Percentiles rank a stretch among this genome's conserved stretches.
phyloP scores from a whole-genome alignment of 2,113 vertebrate species.

The Phalacrocorax carbo region DNA sequence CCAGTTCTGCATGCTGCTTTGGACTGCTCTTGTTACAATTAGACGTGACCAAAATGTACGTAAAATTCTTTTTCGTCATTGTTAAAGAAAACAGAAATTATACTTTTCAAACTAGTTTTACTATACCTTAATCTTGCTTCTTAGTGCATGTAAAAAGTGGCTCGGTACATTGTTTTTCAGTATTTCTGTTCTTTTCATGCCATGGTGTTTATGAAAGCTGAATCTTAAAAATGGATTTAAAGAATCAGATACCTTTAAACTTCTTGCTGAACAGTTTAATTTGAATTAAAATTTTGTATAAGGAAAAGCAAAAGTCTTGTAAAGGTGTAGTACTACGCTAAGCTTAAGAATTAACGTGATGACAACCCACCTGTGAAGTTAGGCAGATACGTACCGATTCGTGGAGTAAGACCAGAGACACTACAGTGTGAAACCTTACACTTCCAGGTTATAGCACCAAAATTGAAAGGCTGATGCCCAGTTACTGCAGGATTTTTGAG shows the following conservation, averaged over 20 bases:
- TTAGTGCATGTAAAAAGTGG: background rate
- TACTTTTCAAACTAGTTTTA: background rate
- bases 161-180: background rate
- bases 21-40: background rate
- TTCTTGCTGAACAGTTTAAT: background rate
- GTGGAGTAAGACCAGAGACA: background rate
- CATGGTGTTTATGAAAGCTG: background rate
- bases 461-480: background rate
- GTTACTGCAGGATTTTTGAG: background rate
- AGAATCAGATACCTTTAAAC: background rate
- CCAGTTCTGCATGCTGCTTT: background rate
- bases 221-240: constrained; percentile 1
- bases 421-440: rapidly evolving
- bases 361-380: background rate
- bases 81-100: background rate
- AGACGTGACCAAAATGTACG: background rate
- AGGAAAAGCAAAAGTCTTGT: background rate
- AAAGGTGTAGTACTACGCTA: background rate
- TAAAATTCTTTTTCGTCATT: background rate
- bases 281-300: background rate
- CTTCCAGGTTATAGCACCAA: background rate
- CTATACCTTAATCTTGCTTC: background rate
- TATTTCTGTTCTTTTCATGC: constrained; percentile 9
- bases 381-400: background rate
- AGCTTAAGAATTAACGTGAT: background rate